Conservation (phyloP, 2,113 vertebrate genomes). For the Salvelinus namaycush region DNA sequence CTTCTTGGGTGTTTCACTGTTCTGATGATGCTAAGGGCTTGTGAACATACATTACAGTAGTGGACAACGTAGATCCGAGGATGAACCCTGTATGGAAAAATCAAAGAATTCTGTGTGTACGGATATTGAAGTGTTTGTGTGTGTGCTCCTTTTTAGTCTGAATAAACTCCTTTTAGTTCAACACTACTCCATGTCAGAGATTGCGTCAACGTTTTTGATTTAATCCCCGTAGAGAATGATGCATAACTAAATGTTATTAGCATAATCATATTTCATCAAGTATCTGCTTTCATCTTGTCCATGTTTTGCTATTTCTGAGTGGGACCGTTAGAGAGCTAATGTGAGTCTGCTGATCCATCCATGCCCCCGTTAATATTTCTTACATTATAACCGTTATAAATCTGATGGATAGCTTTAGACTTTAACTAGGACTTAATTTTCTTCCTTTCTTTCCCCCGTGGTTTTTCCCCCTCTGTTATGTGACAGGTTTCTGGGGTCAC, state of each 20-base stretch:
- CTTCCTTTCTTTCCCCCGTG: slow-evolving; percentile 12
- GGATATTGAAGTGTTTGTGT: slow-evolving; percentile 13
- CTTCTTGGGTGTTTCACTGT: too few species aligned
- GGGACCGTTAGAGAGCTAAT: slow-evolving; percentile 45
- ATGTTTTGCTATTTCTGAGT: slow-evolving; percentile 34
- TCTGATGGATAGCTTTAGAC: not conserved
- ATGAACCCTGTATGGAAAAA: slow-evolving; percentile 11
- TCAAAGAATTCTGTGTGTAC: slow-evolving; percentile 13
- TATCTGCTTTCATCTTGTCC: slow-evolving; percentile 31
- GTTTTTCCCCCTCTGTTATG: slow-evolving; percentile 15
- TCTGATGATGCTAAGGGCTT: too few species aligned
- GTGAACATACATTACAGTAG: too few species aligned
- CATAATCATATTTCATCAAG: slow-evolving; percentile 52
- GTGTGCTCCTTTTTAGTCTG: slow-evolving; percentile 20
- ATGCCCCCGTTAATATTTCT: slow-evolving; percentile 10
- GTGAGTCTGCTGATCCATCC: slow-evolving; percentile 44
- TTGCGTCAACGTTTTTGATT: slow-evolving; percentile 51
- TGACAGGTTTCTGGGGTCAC: slow-evolving; percentile 44
- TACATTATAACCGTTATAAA: not conserved
- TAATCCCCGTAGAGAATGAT: slow-evolving; percentile 49
- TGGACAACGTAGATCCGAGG: slow-evolving; percentile 20
- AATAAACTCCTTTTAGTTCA: slow-evolving; percentile 46
- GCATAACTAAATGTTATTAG: slow-evolving; percentile 55
- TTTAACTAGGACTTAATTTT: slow-evolving; percentile 3
- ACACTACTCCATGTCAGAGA: slow-evolving; percentile 32